phyloP scores from a whole-genome alignment of 2,888 invertebrate genomes.

The Philopedon plagiatum region DNA sequence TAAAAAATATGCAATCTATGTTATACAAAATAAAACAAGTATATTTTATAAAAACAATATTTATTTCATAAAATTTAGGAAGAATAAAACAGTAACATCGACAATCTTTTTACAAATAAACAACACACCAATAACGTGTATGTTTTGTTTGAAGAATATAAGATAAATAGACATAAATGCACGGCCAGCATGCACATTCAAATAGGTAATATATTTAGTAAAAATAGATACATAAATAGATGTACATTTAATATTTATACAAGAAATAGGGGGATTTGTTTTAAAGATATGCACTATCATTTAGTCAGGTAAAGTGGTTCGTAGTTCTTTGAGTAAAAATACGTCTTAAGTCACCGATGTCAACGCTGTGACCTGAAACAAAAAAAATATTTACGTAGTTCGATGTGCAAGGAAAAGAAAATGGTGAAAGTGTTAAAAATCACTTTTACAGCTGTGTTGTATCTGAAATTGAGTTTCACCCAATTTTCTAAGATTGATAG shows the following conservation, averaged over 20 bases:
- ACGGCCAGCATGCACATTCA: conserved; percentile 65
- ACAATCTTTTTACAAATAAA: conserved; percentile 40
- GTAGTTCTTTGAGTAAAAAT: conserved; percentile 64
- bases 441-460: no score
- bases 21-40: neutral
- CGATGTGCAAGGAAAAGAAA: neutral
- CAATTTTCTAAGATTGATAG: no score
- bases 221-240: conserved; percentile 59
- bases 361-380: conserved; percentile 65
- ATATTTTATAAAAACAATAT: conserved; percentile 10
- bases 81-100: conserved; percentile 39
- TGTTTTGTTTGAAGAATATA: conserved; percentile 43
- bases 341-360: conserved; percentile 64
- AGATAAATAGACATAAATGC: conserved; percentile 53
- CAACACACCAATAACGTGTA: conserved; percentile 33
- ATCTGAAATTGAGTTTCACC: no score
- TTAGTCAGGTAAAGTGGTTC: conserved; percentile 54
- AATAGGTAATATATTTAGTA: conserved; percentile 45
- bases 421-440: conserved; percentile 12
- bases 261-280: conserved; percentile 47
- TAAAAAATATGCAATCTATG: neutral
- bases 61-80: conserved; percentile 22
- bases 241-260: conserved; percentile 51
- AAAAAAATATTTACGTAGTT: conserved; percentile 1
- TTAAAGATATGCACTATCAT: conserved; percentile 57